Evolutionary conservation across 2,797 vertebrate genomes (phyloP).

Genomic region (Sebastes trivittatus): DNA sequence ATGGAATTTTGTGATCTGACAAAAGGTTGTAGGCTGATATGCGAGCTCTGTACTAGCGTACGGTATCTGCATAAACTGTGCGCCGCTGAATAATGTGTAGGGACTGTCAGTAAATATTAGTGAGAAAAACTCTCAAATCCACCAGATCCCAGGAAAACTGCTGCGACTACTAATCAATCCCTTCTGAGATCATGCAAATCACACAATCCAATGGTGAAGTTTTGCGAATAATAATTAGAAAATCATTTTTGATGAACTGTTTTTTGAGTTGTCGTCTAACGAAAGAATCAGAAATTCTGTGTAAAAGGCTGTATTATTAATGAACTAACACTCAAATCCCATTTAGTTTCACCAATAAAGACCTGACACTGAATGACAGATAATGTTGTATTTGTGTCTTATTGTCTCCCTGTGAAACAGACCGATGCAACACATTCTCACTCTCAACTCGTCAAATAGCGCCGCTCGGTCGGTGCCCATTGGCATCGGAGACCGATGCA

Average conservation of each 20-base stretch:
- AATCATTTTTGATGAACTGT: background rate
- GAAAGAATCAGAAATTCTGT: background rate
- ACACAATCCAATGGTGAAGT: background rate
- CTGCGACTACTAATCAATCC: constrained; percentile 4
- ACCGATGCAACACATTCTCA: background rate
- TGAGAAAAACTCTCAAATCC: constrained; percentile 14
- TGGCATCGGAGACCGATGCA: too few species aligned
- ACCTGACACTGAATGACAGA: background rate
- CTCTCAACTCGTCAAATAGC: too few species aligned
- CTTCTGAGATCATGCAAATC: constrained; percentile 2
- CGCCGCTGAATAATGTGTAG: constrained; percentile 21
- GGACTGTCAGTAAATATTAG: constrained; percentile 28
- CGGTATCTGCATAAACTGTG: constrained; percentile 44
- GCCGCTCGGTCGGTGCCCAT: accelerated
- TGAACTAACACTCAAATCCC: background rate
- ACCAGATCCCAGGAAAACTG: background rate
- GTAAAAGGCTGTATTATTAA: background rate
- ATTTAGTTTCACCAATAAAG: background rate
- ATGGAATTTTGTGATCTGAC: constrained; percentile 62
- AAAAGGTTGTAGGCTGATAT: constrained; percentile 56
- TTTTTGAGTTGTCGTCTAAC: background rate
- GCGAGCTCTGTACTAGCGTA: constrained; percentile 5
- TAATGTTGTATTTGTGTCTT: background rate
- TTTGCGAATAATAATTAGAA: background rate
- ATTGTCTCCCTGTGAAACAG: background rate